Evolutionary conservation across 2,797 vertebrate genomes (phyloP).

Genomic region (Takifugu rubripes): DNA sequence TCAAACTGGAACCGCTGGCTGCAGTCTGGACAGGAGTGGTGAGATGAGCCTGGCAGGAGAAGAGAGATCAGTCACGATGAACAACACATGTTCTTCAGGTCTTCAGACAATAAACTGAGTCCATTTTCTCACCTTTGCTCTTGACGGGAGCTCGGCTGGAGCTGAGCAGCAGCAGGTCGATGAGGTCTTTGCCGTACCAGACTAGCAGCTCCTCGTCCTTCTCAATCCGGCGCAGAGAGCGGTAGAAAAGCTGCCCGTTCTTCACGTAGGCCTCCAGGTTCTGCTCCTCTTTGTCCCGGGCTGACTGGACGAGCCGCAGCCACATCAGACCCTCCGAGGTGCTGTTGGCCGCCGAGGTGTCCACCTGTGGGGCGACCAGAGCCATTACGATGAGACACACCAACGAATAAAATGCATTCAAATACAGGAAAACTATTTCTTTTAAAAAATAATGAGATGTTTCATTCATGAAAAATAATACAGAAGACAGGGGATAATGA

Average conservation of each 20-base stretch:
- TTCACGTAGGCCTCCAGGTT: constrained; percentile 98
- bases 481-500: too few relatives aligned
- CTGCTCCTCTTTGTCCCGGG: constrained; percentile 91
- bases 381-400: neutral
- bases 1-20: constrained; percentile 95
- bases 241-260: constrained; percentile 93
- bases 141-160: constrained; percentile 79
- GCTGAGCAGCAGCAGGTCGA: constrained; percentile 87
- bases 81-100: neutral
- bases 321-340: constrained; percentile 95
- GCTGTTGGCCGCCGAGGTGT: constrained; percentile 91
- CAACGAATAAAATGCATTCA: too few relatives aligned
- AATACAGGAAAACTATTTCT: neutral
- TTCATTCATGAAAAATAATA: too few relatives aligned
- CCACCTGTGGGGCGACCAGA: constrained; percentile 77
- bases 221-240: constrained; percentile 90
- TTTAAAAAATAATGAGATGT: too few relatives aligned
- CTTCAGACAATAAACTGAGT: too few relatives aligned
- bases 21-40: constrained; percentile 88
- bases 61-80: neutral
- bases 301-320: constrained; percentile 92
- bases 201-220: constrained; percentile 96
- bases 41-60: constrained; percentile 75
- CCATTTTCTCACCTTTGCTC: constrained; percentile 72
- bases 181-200: constrained; percentile 95